Conservation (phyloP, 2,113 vertebrate genomes). For the Erythrocebus patas region DNA sequence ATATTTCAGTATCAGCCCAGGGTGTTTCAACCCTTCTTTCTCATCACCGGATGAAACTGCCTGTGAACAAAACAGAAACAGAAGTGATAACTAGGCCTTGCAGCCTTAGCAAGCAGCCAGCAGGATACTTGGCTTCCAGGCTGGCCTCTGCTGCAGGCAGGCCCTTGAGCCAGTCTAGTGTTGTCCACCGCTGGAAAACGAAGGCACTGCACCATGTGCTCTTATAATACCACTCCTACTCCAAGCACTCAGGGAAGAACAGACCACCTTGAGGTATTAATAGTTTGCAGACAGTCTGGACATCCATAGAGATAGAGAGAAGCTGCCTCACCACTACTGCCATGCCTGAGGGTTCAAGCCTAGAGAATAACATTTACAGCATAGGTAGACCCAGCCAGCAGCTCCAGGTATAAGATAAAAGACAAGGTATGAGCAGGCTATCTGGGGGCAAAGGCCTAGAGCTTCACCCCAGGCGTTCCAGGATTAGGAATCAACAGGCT, state of each 20-base stretch:
- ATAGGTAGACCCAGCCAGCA: neutral
- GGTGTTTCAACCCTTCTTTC: slow-evolving; percentile 94
- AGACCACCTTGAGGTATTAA: neutral
- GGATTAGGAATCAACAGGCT: neutral
- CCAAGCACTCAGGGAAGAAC: neutral
- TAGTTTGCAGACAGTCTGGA: neutral
- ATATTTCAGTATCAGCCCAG: slow-evolving; percentile 97
- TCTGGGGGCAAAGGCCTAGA: neutral
- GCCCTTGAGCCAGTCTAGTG: neutral
- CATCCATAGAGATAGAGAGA: neutral
- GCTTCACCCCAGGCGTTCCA: neutral
- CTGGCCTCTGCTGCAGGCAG: too few species aligned
- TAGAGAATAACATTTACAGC: neutral
- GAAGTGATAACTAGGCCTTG: neutral
- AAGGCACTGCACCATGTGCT: neutral
- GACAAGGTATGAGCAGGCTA: neutral
- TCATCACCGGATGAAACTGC: slow-evolving; percentile 94
- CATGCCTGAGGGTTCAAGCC: neutral
- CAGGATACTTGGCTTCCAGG: neutral
- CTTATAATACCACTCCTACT: neutral
- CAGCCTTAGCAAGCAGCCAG: neutral
- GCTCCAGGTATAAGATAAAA: neutral
- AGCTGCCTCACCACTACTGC: accelerated
- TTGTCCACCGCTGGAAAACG: neutral
- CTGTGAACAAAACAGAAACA: slow-evolving; percentile 75